Percentiles rank a stretch among this genome's conserved stretches.
These are phyloP conservation scores for Isotomurus palustris DNA, from an alignment of 2,888 invertebrate species.

Conservation along the genomic window DNA sequence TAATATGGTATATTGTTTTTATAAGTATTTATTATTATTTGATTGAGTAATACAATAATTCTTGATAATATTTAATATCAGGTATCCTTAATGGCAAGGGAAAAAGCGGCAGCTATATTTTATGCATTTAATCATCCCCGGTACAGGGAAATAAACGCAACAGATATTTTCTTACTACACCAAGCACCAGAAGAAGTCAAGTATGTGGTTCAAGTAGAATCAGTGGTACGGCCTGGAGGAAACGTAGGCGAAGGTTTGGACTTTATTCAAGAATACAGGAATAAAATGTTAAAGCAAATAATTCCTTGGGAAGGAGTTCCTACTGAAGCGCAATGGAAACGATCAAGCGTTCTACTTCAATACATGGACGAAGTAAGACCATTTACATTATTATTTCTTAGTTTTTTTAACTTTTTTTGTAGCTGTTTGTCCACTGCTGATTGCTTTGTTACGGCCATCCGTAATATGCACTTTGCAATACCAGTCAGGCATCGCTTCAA, in stretches of 20 bases:
- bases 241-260: neutral
- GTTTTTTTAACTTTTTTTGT: neutral
- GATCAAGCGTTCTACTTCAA: neutral
- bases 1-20: neutral
- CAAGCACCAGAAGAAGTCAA: too few species aligned
- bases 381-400: too few species aligned
- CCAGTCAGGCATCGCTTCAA: neutral
- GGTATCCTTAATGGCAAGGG: neutral
- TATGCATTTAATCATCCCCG: slow-evolving; percentile 6
- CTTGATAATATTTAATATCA: neutral
- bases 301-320: neutral
- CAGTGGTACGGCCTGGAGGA: too few species aligned
- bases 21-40: neutral
- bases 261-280: neutral
- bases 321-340: neutral
- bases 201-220: too few species aligned
- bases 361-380: neutral
- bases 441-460: neutral
- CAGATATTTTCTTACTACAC: neutral
- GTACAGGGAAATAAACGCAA: slow-evolving; percentile 6
- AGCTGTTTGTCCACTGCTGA: neutral
- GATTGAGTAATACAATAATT: neutral
- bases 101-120: slow-evolving; percentile 6
- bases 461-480: neutral
- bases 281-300: neutral